Conservation (phyloP, 2,797 vertebrate genomes). For the Sandelia bainsii region DNA sequence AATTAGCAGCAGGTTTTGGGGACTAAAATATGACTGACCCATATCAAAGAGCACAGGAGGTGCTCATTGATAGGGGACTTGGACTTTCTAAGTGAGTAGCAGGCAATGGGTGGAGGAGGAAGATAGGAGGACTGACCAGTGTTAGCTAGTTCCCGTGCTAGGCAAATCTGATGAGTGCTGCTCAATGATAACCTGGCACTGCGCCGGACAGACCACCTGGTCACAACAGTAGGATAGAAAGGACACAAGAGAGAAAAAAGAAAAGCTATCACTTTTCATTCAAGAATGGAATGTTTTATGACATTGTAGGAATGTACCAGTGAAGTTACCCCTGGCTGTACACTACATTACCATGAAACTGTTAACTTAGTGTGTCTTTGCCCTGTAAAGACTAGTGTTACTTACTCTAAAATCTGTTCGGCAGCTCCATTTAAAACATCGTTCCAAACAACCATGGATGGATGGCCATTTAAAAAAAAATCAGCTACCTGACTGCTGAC, state of each 20-base stretch:
- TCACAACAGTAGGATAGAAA: constrained; percentile 38
- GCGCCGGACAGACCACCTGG: constrained; percentile 54
- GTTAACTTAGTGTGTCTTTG: too few species aligned
- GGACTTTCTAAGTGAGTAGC: constrained; percentile 8
- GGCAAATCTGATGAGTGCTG: constrained; percentile 77
- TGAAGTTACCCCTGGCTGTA: background rate
- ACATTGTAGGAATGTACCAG: background rate
- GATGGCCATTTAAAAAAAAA: too few species aligned
- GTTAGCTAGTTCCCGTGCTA: constrained; percentile 78
- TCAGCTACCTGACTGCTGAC: too few species aligned
- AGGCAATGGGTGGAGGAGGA: background rate
- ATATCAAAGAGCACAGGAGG: background rate
- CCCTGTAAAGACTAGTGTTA: too few species aligned
- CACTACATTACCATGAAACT: background rate
- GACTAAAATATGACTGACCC: constrained; percentile 15
- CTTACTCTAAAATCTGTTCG: too few species aligned
- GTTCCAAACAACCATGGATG: too few species aligned
- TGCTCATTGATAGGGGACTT: background rate
- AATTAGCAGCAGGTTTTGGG: constrained; percentile 48
- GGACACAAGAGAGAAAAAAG: constrained; percentile 29
- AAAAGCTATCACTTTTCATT: background rate
- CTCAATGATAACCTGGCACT: constrained; percentile 83
- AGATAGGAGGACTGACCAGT: constrained; percentile 38
- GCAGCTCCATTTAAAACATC: too few species aligned
- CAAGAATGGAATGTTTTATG: background rate